Percentiles rank a stretch among this genome's conserved stretches.
Evolutionary conservation across 2,797 vertebrate genomes (phyloP).

Genomic region (Leptodactylus fallax): DNA sequence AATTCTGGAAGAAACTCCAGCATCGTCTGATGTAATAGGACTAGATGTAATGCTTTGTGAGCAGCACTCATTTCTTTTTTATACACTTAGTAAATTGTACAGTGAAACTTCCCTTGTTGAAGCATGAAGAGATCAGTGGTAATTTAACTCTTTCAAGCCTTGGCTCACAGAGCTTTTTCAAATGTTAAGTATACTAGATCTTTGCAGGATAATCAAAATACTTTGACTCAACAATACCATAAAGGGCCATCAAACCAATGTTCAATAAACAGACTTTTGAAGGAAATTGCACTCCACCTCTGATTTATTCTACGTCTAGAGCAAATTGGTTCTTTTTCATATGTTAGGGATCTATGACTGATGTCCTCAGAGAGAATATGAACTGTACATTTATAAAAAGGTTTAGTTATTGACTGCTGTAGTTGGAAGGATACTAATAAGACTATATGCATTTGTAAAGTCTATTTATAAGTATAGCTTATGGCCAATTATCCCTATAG

Average conservation of each 20-base stretch:
- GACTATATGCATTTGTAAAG: constrained; percentile 61
- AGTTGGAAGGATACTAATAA: constrained; percentile 64
- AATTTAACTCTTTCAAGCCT: neutral
- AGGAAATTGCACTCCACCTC: constrained; percentile 53
- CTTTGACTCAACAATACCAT: constrained; percentile 10
- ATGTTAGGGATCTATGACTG: constrained; percentile 63
- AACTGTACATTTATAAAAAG: constrained; percentile 50
- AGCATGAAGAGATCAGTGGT: neutral
- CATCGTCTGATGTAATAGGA: neutral
- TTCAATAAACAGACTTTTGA: constrained; percentile 46
- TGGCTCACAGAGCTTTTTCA: neutral
- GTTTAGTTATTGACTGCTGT: constrained; percentile 59
- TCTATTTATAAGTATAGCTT: constrained; percentile 65
- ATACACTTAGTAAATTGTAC: neutral
- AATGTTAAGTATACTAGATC: neutral
- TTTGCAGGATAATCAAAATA: neutral
- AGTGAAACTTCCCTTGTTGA: neutral
- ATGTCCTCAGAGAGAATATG: constrained; percentile 57
- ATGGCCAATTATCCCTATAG: constrained; percentile 63
- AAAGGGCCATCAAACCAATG: constrained; percentile 26
- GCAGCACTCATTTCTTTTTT: neutral
- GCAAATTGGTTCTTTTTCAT: constrained; percentile 62
- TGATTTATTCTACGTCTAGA: constrained; percentile 61
- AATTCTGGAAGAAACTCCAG: neutral
- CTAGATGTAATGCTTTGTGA: neutral